phyloP scores from a whole-genome alignment of 1,140 invertebrate species.

The Drosophila neocordata region DNA sequence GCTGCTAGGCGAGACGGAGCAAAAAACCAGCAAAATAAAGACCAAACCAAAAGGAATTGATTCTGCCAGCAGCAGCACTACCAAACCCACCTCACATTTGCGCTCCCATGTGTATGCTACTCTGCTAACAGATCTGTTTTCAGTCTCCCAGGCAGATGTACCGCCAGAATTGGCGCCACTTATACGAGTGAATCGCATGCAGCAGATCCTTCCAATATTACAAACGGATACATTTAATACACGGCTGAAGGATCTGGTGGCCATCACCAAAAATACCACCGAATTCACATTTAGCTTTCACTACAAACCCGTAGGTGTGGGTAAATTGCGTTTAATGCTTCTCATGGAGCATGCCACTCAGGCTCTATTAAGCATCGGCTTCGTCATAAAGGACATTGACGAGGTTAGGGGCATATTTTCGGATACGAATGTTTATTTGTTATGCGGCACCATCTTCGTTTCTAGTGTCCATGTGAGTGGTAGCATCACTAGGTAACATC shows the following conservation, averaged over 20 bases:
- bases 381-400: slow-evolving; percentile 96
- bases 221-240: slow-evolving; percentile 92
- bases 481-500: too few relatives aligned
- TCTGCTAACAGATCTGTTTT: slow-evolving; percentile 86
- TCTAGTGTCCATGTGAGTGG: slow-evolving; percentile 95
- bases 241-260: slow-evolving; percentile 88
- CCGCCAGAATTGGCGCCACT: slow-evolving; percentile 86
- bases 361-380: slow-evolving; percentile 90
- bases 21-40: slow-evolving; percentile 1
- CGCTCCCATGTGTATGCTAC: slow-evolving; percentile 85
- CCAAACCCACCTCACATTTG: slow-evolving; percentile 84
- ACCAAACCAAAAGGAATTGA: neutral
- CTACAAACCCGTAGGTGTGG: slow-evolving; percentile 87
- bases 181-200: slow-evolving; percentile 85
- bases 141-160: slow-evolving; percentile 84
- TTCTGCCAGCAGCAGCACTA: neutral
- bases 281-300: slow-evolving; percentile 85
- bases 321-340: slow-evolving; percentile 89
- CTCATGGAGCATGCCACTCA: slow-evolving; percentile 92
- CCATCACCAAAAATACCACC: slow-evolving; percentile 85
- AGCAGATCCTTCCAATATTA: slow-evolving; percentile 92
- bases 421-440: slow-evolving; percentile 96
- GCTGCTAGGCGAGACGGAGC: slow-evolving; percentile 86
- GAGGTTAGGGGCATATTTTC: slow-evolving; percentile 98
- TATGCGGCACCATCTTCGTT: slow-evolving; percentile 96